Base-by-base conservation (phyloP, 2,113 vertebrate genomes). In the Odontophorus gujanensis region DNA sequence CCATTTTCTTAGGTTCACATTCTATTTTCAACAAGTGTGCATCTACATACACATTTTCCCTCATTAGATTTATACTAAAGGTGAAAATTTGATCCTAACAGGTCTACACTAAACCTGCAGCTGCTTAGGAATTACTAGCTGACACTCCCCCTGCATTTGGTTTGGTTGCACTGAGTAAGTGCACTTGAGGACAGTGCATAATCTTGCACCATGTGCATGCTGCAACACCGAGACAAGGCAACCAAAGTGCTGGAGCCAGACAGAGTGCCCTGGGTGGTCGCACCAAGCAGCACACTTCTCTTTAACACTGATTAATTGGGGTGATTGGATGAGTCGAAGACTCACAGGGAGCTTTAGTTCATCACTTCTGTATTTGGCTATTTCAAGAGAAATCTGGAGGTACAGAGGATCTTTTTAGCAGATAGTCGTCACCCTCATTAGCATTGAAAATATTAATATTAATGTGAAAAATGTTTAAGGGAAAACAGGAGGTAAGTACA, bases 391-490 rank as follows among this genome's bases (percentile, higher is more conserved):
- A 48, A 9, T 68, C 86, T 68, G 59, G 88, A 77, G 63, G 58
- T 55, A 85, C 32, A 62, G 32, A 48, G 14, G 20, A 85, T 85
- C 74, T 84, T 92, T 88, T 88, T 48, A 57, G 67, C 48, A 36
- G 74, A 68, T 10, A 90, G 71, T 76, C 72, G 75, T 68, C 62
- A 43, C 61, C 87, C 71, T 86, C 73, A 90, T 93, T 81, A 94
- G 79, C 69, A 82, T 17, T 85, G 74, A 94, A 93, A 68, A 94
- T 77, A 80, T 71, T 32, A 68, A 73, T 66, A 86, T 43, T 45
- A 83, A 65, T 80, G 85, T 75, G 79, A 86, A 81, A 59, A 75
- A 26, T 85, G 81, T 75, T 80, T 40, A 95, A 90, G 24, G 25
- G 24, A 34, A 83, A 42, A 76, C 3, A 45, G 58, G 73, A 90